These are phyloP conservation scores for Callorhinus ursinus DNA, from an alignment of 2,113 vertebrate species.

Conservation along the genomic window DNA sequence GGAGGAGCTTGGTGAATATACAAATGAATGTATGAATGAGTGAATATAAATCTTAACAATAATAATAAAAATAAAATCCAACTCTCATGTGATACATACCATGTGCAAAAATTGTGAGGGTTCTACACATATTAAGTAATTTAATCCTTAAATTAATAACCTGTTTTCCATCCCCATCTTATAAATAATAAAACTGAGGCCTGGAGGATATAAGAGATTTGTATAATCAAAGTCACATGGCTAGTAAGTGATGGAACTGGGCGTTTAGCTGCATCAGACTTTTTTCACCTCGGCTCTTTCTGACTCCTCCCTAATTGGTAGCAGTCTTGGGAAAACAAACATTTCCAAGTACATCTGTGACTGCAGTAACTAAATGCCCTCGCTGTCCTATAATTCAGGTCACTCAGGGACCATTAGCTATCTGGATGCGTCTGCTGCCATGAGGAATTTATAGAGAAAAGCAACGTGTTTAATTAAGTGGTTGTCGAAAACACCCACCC, in stretches of 20 bases:
- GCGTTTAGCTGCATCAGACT: neutral
- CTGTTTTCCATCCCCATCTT: neutral
- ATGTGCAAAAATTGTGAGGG: neutral
- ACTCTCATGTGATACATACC: neutral
- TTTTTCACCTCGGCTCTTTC: conserved; percentile 30
- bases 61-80: neutral
- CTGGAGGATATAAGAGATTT: neutral
- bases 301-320: conserved; percentile 42
- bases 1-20: neutral
- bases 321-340: conserved; percentile 58
- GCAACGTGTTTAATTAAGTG: conserved; percentile 75
- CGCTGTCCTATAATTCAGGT: conserved; percentile 64
- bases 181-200: neutral
- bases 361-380: conserved; percentile 60
- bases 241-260: neutral
- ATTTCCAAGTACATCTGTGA: conserved; percentile 62
- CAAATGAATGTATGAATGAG: neutral
- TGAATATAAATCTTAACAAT: neutral
- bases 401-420: conserved; percentile 73
- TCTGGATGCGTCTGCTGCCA: conserved; percentile 53
- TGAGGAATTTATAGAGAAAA: conserved; percentile 76
- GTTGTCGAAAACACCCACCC: conserved; percentile 63
- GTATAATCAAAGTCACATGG: neutral
- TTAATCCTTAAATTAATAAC: neutral
- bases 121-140: neutral